These are phyloP conservation scores for Ichneumoninae sp. DNA, from an alignment of 2,888 invertebrate species.

Conservation along the genomic window DNA sequence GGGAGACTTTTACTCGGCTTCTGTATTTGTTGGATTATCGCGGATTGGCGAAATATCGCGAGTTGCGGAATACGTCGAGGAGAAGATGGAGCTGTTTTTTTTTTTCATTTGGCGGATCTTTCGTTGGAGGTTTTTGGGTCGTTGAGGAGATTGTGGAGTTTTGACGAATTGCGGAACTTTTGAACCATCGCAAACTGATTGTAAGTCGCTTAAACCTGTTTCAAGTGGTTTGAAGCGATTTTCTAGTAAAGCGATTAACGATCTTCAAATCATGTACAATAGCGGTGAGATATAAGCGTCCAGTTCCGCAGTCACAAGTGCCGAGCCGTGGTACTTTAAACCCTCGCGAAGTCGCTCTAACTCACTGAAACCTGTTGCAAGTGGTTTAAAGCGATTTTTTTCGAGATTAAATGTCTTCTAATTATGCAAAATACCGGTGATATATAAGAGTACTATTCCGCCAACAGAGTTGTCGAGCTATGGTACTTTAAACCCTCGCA, in stretches of 20 bases:
- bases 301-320: too few relatives aligned
- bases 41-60: background rate
- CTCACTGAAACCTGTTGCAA: background rate
- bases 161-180: too few relatives aligned
- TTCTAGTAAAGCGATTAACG: too few relatives aligned
- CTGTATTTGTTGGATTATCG: background rate
- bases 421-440: background rate
- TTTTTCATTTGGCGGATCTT: background rate
- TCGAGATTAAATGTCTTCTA: background rate
- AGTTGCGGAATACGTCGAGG: background rate
- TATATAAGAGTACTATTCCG: too few relatives aligned
- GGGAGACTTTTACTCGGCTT: background rate
- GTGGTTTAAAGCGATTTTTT: background rate
- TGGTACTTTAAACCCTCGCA: background rate
- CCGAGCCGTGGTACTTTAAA: background rate
- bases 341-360: background rate
- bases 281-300: too few relatives aligned
- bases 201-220: background rate
- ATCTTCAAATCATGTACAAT: too few relatives aligned
- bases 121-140: background rate
- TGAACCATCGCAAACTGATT: background rate
- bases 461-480: background rate
- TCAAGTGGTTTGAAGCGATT: background rate
- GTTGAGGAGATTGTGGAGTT: background rate
- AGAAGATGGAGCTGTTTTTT: background rate